Base-by-base conservation (phyloP, 2,113 vertebrate species). In the Antechinus flavipes region DNA sequence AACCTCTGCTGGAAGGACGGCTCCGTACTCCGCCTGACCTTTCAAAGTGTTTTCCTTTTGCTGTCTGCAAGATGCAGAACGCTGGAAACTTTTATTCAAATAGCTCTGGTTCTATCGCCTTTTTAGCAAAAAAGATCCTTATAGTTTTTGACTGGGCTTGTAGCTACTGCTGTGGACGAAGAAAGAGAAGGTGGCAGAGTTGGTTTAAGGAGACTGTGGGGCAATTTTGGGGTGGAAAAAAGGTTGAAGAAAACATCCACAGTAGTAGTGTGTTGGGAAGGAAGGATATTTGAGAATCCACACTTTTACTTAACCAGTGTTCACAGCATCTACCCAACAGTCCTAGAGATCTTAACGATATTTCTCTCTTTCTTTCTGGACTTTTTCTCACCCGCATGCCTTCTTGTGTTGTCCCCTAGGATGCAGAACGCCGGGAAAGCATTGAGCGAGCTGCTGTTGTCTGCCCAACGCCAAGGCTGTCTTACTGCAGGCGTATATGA, bases 401-500 rank as follows among this genome's bases (percentile, higher is more conserved):
- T 98, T 95, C 96, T 94, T 26, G 90, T 42, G 5, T 16, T 42
- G 68, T 84, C 68, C 93, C 58, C 55, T 93, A 99, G 99, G 98
- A 99, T 99, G 99, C 99, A 99, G 98, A 99, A 98, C 92, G 99
- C 99, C 42, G 99, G 99, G 95, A 99, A 99, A 98, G 99, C 99
- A 55, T 98, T 99, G 96, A 99, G 99, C 22, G 99, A 99, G 95
- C 98, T 99, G 95, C 98, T 99, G 98, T 96, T 99, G 95, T 99
- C 99, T 49, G 99, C 99, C 0, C 99, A 99, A 98, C 99, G 99
- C 97, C 99, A 99, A 96, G 99, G 99, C 97, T 99, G 99, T 95
- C 99, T 99, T 94, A 99, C 99, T 4, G 99, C 99, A 0, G 99
- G 99, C 93, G 99, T 99, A 89, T 99, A 99, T 91, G 99, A 99